Evolutionary conservation across 2,888 invertebrate genomes (phyloP), one percentile per base, ranked within the genome.

Genomic region (Chrysotoxum bicinctum): DNA sequence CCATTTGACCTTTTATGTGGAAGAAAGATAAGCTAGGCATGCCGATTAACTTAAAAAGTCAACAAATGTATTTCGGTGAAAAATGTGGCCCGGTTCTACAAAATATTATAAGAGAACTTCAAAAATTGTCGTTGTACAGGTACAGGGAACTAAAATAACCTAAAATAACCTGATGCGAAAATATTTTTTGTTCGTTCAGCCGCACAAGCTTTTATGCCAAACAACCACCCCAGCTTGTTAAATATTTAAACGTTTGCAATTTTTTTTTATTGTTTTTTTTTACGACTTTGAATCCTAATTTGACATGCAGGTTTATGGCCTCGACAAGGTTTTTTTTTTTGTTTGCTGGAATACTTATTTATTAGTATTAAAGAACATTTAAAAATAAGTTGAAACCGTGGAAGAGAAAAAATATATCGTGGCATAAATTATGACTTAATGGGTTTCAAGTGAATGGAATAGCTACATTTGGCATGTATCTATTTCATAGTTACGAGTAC

Each of bases 1-100:
- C 62, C 80, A 75, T 56, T 64, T 80, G 74, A 74, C 80, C 68
- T 80, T 54, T 75, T 75, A 32, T 73, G 8, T 3, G n/a, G n/a
- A n/a, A n/a, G n/a, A n/a, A n/a, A n/a, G n/a, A n/a, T n/a, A n/a
- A n/a, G n/a, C n/a, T n/a, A n/a, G n/a, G n/a, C n/a, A n/a, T n/a
- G n/a, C n/a, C n/a, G n/a, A n/a, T n/a, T n/a, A n/a, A n/a, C n/a
- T n/a, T n/a, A n/a, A n/a, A n/a, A n/a, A n/a, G n/a, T 19, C 19
- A 37, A 40, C 5, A 40, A 12, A 7, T 23, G n/a, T 1, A 4
- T 21, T 14, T 54, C 8, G n/a, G 8, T 54, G 30, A 16, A 30
- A 54, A 54, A 16, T 5, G 30, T 30, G n/a, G 30, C 16, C 5
- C 16, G n/a, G 10, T 32, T 16, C 4, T 2, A 23, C 12, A 23